Evolutionary conservation across 2,113 vertebrate genomes (phyloP).

Genomic region (Bettongia penicillata): DNA sequence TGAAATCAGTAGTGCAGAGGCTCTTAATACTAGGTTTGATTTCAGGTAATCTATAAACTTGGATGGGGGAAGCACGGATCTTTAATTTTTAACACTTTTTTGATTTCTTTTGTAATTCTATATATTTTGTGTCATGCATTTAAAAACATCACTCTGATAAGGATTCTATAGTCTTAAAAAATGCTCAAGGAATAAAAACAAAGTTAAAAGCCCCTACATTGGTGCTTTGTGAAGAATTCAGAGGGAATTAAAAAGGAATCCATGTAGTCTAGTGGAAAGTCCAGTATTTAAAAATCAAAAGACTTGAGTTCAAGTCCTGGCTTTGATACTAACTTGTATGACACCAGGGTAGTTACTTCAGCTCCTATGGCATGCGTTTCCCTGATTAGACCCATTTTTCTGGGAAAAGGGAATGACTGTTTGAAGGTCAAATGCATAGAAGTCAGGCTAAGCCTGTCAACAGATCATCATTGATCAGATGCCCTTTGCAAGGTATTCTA

Average conservation of each 20-base stretch:
- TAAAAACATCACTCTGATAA: not conserved
- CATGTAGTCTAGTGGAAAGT: not conserved
- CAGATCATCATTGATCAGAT: not conserved
- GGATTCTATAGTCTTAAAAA: not conserved
- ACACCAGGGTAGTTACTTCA: not conserved
- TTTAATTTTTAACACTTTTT: not conserved
- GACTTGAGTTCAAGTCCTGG: not conserved
- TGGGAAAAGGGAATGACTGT: not conserved
- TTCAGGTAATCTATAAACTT: not conserved
- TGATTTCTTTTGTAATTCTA: not conserved
- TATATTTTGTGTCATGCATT: not conserved
- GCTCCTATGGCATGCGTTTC: not conserved
- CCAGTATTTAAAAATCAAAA: not conserved
- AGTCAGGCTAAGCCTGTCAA: not conserved
- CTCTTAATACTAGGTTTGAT: not conserved
- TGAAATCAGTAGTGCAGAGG: not conserved
- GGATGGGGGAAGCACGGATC: not conserved
- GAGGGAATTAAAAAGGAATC: not conserved
- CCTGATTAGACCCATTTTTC: not conserved
- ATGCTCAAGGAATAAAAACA: not conserved
- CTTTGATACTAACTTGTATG: not conserved
- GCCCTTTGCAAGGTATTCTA: not conserved
- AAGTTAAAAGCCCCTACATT: not conserved
- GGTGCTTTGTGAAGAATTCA: not conserved
- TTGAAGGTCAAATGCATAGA: not conserved